Conservation (phyloP, 64 coral and sea anemone genomes). For the Actinia tenebrosa region DNA sequence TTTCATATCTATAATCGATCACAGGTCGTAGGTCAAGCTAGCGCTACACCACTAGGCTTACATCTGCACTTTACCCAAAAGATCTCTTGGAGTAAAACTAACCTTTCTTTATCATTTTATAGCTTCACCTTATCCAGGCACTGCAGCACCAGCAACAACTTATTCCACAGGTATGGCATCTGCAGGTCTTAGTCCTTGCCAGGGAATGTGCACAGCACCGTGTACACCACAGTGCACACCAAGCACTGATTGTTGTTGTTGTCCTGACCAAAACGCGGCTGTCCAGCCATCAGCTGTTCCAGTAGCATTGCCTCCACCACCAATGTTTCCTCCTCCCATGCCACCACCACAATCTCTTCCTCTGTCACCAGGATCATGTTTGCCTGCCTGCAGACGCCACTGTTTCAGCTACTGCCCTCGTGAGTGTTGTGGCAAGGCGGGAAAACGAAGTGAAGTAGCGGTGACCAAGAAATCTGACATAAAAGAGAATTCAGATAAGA, state of each 20-base stretch:
- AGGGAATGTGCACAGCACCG: constrained; percentile 62
- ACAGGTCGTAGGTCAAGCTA: no score
- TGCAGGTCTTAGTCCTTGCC: constrained; percentile 61
- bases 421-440: constrained; percentile 51
- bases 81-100: no score
- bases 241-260: constrained; percentile 81
- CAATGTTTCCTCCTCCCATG: background rate
- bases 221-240: constrained; percentile 50
- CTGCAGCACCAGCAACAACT: background rate
- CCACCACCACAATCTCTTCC: constrained; percentile 10
- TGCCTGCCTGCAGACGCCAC: constrained; percentile 41
- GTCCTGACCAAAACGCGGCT: constrained; percentile 41
- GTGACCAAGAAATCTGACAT: constrained; percentile 23
- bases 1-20: no score
- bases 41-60: no score
- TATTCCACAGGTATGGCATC: background rate
- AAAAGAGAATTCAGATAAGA: constrained; percentile 7
- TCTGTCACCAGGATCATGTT: constrained; percentile 25
- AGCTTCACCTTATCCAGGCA: background rate
- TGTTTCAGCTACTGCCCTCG: constrained; percentile 66
- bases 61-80: no score
- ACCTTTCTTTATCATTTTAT: no score
- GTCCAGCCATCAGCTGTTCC: constrained; percentile 15
- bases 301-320: background rate
- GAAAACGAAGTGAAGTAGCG: constrained; percentile 56